A percentile compares a stretch with the other conserved stretches of the same genome.
Conservation (phyloP, 2,113 vertebrate genomes). For the Alaudala cheleensis region DNA sequence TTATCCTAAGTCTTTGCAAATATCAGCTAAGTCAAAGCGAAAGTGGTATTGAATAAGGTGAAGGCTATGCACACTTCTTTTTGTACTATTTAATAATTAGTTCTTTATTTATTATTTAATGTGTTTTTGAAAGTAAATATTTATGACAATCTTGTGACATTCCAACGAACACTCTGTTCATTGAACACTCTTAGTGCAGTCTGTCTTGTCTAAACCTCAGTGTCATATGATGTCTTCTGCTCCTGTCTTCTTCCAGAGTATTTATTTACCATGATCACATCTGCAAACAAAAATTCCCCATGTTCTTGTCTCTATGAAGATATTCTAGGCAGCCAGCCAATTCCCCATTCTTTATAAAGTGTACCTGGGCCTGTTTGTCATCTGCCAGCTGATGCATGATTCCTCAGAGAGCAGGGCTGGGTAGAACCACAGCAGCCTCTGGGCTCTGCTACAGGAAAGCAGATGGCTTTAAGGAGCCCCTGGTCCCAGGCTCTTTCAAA, state of each 20-base stretch:
- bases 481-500: not conserved
- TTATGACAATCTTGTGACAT: not conserved
- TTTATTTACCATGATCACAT: not conserved
- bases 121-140: not conserved
- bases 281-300: not conserved
- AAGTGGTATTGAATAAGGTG: not conserved
- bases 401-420: not conserved
- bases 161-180: not conserved
- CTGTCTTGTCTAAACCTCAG: not conserved
- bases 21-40: not conserved
- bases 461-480: not conserved
- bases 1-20: not conserved
- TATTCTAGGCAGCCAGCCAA: not conserved
- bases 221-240: not conserved
- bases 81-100: not conserved
- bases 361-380: not conserved
- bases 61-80: not conserved
- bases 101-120: not conserved
- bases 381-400: not conserved
- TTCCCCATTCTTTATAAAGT: not conserved
- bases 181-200: not conserved
- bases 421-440: not conserved
- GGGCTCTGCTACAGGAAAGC: not conserved
- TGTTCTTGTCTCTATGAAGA: not conserved
- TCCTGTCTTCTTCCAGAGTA: not conserved